phyloP scores from a whole-genome alignment of 2,888 invertebrate species.

The Ecdyonurus torrentis region DNA sequence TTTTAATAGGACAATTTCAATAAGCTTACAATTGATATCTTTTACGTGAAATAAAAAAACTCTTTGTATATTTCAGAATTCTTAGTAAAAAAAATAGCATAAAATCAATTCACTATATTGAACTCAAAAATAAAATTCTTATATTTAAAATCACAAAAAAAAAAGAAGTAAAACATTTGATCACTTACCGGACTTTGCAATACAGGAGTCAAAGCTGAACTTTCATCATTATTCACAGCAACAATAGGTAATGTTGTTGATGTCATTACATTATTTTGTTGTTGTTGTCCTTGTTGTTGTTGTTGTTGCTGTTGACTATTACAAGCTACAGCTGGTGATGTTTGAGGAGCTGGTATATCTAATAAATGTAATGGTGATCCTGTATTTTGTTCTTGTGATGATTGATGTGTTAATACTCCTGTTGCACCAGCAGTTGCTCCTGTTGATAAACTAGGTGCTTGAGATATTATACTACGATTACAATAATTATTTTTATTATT shows the following conservation, averaged over 20 bases:
- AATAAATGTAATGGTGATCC: not conserved
- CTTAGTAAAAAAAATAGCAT: no score
- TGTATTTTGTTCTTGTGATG: not conserved
- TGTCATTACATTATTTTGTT: not conserved
- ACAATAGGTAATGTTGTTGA: not conserved
- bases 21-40: no score
- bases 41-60: no score
- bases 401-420: not conserved
- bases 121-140: not conserved
- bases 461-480: not conserved
- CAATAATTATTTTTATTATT: no score
- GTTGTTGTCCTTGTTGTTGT: no score
- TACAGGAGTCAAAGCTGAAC: not conserved
- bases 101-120: no score
- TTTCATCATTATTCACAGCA: not conserved
- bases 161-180: no score
- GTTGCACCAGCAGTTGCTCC: not conserved
- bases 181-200: not conserved
- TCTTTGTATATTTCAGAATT: no score
- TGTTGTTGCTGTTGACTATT: not conserved
- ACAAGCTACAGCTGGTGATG: not conserved
- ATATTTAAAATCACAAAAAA: not conserved
- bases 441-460: not conserved
- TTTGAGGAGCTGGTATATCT: not conserved
- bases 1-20: no score